Conservation (phyloP, 2,888 invertebrate species). For the Heliconius sara region DNA sequence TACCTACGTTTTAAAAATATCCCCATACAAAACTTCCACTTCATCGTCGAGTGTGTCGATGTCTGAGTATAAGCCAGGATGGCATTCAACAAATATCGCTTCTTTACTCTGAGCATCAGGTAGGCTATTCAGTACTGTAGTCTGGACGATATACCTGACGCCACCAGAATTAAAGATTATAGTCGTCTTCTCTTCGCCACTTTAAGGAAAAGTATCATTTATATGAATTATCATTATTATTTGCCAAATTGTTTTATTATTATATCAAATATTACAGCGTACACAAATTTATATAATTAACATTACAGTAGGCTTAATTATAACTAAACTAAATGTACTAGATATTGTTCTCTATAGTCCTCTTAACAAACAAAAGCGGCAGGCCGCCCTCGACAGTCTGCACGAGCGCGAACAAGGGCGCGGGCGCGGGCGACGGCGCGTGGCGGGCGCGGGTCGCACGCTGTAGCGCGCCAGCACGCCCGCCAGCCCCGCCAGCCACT, state of each 20-base stretch:
- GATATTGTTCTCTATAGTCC: slow-evolving; percentile 20
- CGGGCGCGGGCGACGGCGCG: slow-evolving; percentile 53
- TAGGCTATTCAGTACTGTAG: too few species aligned
- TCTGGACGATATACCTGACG: too few species aligned
- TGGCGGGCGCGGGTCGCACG: slow-evolving; percentile 61
- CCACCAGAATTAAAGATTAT: too few species aligned
- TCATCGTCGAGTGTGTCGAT: too few species aligned
- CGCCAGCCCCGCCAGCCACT: slow-evolving; percentile 70
- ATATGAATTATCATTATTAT: neutral
- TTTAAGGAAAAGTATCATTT: too few species aligned
- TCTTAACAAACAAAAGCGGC: slow-evolving; percentile 55
- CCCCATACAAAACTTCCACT: too few species aligned
- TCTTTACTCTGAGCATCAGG: too few species aligned
- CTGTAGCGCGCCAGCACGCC: slow-evolving; percentile 63
- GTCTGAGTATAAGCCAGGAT: too few species aligned
- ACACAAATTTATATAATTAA: neutral
- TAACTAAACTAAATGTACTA: neutral
- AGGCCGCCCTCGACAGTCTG: slow-evolving; percentile 62
- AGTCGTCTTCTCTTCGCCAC: too few species aligned
- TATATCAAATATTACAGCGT: neutral
- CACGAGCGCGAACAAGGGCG: slow-evolving; percentile 61
- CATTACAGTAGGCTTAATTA: neutral
- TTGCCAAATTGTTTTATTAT: too few species aligned
- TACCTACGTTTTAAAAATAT: too few species aligned
- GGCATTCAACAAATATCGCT: too few species aligned